Evolutionary conservation across 2,113 vertebrate genomes (phyloP), one percentile per base, ranked within the genome.

Genomic region (Chloroceryle aenea): DNA sequence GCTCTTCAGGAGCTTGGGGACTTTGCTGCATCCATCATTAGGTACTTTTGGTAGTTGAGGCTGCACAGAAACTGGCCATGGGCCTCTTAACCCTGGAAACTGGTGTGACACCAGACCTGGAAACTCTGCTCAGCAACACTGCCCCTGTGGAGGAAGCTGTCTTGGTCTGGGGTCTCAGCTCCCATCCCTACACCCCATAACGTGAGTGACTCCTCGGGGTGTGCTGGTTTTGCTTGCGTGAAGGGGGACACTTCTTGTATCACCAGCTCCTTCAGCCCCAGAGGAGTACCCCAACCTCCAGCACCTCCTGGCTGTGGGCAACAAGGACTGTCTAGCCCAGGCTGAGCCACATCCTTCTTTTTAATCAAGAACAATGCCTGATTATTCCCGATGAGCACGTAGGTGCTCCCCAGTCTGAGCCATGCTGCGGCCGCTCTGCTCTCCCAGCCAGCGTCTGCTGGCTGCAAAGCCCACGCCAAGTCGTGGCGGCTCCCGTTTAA

Each of bases 371-470:
- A 12, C 47, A 38, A 4, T 5, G 61, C 42, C 63, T 40, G 21
- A 26, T 42, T 42, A 12, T 9, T 78, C 34, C 62, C 11, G 23
- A 26, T 2, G 59, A 80, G 11, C 83, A 8, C 0, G 0, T 9
- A 4, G 32, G 71, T 34, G 38, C 38, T 52, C 52, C 69, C 48
- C 0, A 1, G 3, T 12, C 7, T 0, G 0, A 7, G 36, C 56
- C 1, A 0, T 0, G 2, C 40, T 1, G 3, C 0, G 2, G 73
- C 48, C 0, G 8, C n/a, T 23, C 42, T 6, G 76, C 86, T 84
- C 43, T 52, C 26, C 64, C 55, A 42, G 90, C 12, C 82, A 10
- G 47, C 1, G 2, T 7, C 56, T 68, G 68, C 89, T 43, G 12
- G 3, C 92, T 52, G 77, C 78, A 72, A 15, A 94, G 74, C 91